Base-by-base conservation (phyloP, 92 coral and sea anemone species). In the Virgularia gustaviana region DNA sequence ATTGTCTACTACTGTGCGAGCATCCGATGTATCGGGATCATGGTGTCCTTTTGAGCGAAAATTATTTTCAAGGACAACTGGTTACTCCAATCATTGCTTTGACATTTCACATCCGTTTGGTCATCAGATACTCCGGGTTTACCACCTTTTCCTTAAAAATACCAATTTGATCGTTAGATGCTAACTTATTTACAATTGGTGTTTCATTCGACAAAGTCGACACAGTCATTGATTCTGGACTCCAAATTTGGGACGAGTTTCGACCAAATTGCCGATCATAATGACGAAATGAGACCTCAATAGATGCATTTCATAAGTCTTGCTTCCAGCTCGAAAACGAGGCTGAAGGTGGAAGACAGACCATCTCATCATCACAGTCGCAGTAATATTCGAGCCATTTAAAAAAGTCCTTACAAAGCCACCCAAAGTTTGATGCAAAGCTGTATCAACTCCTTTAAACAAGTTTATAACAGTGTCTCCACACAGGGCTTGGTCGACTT, bases 51-150 rank as follows among this genome's bases (percentile, higher is more conserved):
- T 20, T 0, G 36, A 5, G 10, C 9, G 37, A 25, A 29, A 18
- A 29, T 8, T 54, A 35, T 3, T 22, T 54, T 54, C 60, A 22
- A 15, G 20, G 24, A 25, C 62, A 10, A 23, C 64, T 11, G 29
- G n/a, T 0, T 6, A 18, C 18, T 57, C 64, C n/a, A 25, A 18
- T 6, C 37, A 3, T 23, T 23, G 34, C 35, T n/a, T n/a, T n/a
- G n/a, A 11, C 35, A 11, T 18, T 3, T 30, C 13, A 30, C 35
- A 41, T 6, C 42, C 41, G 71, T 25, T 27, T 27, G 71, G 52
- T 56, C 49, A 47, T 41, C 38, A 8, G 79, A 54, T 54, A 63
- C 71, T 57, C 63, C 36, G 71, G 79, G 58, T 23, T 65, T 59
- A 15, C 16, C 31, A 36, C 52, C 44, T 20, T 1, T n/a, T n/a